Percentiles rank a stretch among this genome's conserved stretches.
These are phyloP conservation scores for Lasioglossum vierecki DNA, from an alignment of 2,888 invertebrate genomes.

Conservation along the genomic window DNA sequence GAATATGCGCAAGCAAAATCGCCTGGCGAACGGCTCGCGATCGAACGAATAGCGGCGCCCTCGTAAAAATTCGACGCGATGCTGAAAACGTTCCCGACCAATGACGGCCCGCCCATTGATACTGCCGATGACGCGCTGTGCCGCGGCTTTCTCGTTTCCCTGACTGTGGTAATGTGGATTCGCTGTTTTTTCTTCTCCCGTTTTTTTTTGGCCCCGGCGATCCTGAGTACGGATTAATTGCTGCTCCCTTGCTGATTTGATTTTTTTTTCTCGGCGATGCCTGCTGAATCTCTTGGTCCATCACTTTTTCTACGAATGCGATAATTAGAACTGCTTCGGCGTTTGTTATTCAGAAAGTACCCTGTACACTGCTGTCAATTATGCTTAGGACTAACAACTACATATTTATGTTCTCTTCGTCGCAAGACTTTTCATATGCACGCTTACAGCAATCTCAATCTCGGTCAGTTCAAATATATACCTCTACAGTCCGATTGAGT, in stretches of 20 bases:
- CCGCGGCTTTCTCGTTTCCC: conserved; percentile 5
- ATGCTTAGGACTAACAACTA: background rate
- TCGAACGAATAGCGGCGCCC: conserved; percentile 14
- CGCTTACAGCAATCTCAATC: background rate
- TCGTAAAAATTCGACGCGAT: conserved; percentile 33
- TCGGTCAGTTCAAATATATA: background rate
- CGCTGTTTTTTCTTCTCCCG: background rate
- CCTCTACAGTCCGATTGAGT: background rate
- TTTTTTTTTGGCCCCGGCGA: background rate
- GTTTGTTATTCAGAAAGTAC: no score
- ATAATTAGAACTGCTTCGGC: background rate
- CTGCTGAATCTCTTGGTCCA: background rate
- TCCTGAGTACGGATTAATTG: background rate
- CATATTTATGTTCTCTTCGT: background rate
- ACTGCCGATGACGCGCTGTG: background rate
- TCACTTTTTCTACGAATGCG: background rate
- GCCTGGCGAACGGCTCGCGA: conserved; percentile 36
- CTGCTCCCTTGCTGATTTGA: background rate
- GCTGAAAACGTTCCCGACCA: conserved; percentile 7
- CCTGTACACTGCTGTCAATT: background rate
- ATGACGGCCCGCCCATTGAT: conserved; percentile 38
- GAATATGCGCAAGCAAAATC: conserved; percentile 51
- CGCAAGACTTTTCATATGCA: background rate
- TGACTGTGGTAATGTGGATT: background rate
- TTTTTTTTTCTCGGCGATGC: background rate